phyloP scores from a whole-genome alignment of 2,888 invertebrate genomes.

The Lysandra bellargus region DNA sequence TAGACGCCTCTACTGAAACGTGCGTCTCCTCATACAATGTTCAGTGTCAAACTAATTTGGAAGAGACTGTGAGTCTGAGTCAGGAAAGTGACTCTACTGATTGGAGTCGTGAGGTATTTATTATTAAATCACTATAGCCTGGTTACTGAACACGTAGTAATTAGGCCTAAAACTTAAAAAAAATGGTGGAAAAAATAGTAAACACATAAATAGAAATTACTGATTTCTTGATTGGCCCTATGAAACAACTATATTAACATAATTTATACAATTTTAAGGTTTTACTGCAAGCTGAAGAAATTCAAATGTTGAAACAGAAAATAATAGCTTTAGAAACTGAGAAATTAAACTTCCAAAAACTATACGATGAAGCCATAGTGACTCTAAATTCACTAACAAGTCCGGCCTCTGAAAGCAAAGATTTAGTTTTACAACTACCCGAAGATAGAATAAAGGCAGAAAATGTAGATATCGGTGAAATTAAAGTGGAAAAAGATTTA shows the following conservation, averaged over 20 bases:
- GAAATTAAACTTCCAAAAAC: conserved; percentile 78
- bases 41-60: conserved; percentile 74
- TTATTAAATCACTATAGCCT: not conserved
- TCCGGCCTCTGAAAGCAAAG: conserved; percentile 64
- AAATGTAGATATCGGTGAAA: conserved; percentile 41
- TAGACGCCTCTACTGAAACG: conserved; percentile 73
- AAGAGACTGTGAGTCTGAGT: conserved; percentile 67
- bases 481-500: conserved; percentile 46
- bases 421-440: conserved; percentile 60
- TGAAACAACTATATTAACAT: not conserved
- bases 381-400: conserved; percentile 73
- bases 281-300: conserved; percentile 76
- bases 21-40: conserved; percentile 53
- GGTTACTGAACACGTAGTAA: not conserved
- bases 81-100: conserved; percentile 64
- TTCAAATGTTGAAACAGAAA: conserved; percentile 79
- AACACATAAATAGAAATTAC: no score
- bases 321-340: conserved; percentile 78
- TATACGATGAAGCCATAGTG: conserved; percentile 75
- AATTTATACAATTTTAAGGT: conserved; percentile 53
- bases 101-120: conserved; percentile 71
- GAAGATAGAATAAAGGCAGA: conserved; percentile 51
- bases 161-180: no score
- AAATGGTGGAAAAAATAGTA: no score
- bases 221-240: no score